These are phyloP conservation scores for Philereme vetulata DNA, from an alignment of 2,888 invertebrate genomes.

Conservation along the genomic window DNA sequence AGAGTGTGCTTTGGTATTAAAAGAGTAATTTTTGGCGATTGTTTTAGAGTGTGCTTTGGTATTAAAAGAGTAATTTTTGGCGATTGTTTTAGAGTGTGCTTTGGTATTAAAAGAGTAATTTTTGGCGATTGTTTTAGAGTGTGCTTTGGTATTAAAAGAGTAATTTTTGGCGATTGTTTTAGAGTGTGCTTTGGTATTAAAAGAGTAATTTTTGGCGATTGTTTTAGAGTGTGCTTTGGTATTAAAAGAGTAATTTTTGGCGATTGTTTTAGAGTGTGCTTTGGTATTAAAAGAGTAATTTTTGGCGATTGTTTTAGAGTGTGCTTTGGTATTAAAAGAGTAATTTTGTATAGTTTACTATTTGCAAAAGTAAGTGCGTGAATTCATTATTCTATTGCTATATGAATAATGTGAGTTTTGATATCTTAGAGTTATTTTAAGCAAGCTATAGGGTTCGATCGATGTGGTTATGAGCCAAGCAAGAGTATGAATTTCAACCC, in stretches of 20 bases:
- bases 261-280: conserved; percentile 31
- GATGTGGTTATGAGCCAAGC: too few species aligned
- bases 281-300: too few species aligned
- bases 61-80: conserved; percentile 48
- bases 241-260: too few species aligned
- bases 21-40: conserved; percentile 48
- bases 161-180: conserved; percentile 38
- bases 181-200: conserved; percentile 24
- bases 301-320: conserved; percentile 36
- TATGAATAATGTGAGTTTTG: neutral
- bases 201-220: too few species aligned
- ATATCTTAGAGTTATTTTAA: neutral
- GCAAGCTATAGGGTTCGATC: neutral
- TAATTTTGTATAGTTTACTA: conserved; percentile 16
- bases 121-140: conserved; percentile 36
- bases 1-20: conserved; percentile 23
- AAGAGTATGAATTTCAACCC: too few species aligned
- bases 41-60: conserved; percentile 21
- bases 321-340: conserved; percentile 1
- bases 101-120: conserved; percentile 43
- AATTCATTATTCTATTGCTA: neutral
- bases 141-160: conserved; percentile 25
- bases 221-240: conserved; percentile 22
- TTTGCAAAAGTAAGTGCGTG: conserved; percentile 19
- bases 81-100: conserved; percentile 30